These are phyloP conservation scores for Prunella fulvescens DNA, from an alignment of 2,113 vertebrate genomes.

Conservation along the genomic window DNA sequence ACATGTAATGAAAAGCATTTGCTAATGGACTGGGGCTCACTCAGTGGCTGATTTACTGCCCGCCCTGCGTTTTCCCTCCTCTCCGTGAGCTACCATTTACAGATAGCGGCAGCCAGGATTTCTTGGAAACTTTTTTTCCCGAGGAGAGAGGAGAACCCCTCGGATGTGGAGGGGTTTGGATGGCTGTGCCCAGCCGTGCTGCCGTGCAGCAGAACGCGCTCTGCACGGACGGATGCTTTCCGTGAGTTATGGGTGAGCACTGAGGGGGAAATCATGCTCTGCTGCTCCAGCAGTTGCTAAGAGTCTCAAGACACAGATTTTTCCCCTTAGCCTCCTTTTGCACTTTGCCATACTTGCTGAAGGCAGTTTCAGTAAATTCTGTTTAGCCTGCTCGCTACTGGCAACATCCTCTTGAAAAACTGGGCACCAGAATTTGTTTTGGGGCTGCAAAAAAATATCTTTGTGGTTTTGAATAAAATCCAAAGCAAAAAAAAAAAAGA, in stretches of 20 bases:
- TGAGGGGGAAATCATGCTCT: background rate
- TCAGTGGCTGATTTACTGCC: constrained; percentile 37
- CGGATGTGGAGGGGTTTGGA: background rate
- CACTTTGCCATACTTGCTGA: background rate
- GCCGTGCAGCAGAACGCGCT: background rate
- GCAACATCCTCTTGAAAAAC: background rate
- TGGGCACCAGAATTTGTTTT: background rate
- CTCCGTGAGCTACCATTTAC: background rate
- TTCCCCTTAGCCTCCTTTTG: background rate
- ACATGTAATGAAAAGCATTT: constrained; percentile 35
- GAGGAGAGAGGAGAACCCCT: background rate
- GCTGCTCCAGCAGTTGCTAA: background rate
- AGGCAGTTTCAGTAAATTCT: background rate
- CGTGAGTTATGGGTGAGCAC: background rate
- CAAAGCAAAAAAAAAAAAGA: background rate
- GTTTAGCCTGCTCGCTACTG: background rate
- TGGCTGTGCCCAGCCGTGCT: background rate
- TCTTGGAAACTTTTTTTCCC: background rate
- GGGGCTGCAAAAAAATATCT: background rate
- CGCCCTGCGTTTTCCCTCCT: background rate
- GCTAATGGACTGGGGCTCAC: constrained; percentile 27
- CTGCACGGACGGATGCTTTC: too few relatives aligned
- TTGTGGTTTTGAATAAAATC: background rate
- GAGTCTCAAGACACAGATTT: background rate
- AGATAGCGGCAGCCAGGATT: background rate